phyloP scores from a whole-genome alignment of 2,113 vertebrate genomes.

The Vombatus ursinus region DNA sequence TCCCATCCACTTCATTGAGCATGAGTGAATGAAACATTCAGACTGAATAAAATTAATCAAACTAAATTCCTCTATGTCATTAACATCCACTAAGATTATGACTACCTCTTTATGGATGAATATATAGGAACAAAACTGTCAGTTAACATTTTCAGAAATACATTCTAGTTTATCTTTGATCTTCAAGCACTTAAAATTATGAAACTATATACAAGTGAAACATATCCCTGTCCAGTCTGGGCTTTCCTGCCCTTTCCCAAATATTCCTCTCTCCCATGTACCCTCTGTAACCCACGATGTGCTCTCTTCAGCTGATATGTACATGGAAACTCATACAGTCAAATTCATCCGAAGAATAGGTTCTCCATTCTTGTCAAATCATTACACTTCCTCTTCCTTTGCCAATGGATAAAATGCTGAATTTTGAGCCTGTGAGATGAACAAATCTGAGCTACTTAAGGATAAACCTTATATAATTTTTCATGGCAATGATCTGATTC shows the following conservation, averaged over 20 bases:
- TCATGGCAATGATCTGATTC: neutral
- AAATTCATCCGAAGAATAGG: neutral
- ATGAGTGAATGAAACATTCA: conserved; percentile 8
- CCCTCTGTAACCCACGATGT: neutral
- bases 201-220: neutral
- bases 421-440: neutral
- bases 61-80: neutral
- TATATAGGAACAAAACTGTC: neutral
- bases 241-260: neutral
- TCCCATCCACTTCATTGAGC: neutral
- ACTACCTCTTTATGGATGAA: neutral
- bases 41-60: conserved; percentile 2
- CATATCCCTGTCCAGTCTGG: neutral
- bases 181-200: neutral
- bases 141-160: neutral
- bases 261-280: neutral
- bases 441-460: neutral
- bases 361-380: neutral
- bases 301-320: neutral
- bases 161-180: neutral
- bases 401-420: neutral
- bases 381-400: neutral
- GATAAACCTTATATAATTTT: neutral
- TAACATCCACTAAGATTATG: neutral
- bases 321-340: neutral